Evolutionary conservation across 2,888 invertebrate species (phyloP).

Genomic region (Petrophora chlorosata): DNA sequence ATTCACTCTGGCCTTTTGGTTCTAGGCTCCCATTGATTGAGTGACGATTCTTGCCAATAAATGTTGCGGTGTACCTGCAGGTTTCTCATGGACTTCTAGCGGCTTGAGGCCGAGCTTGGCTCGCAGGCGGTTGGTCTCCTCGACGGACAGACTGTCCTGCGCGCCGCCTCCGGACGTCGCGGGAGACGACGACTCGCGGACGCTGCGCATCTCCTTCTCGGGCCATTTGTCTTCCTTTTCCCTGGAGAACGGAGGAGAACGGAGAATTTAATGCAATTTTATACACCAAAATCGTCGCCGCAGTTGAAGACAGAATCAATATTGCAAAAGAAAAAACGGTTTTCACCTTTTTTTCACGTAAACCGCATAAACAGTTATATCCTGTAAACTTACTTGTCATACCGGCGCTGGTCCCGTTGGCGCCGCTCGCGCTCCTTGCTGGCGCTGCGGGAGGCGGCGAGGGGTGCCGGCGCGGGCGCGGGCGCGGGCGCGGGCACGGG

Average conservation of each 20-base stretch:
- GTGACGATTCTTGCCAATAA: not conserved
- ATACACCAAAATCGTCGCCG: too few species aligned
- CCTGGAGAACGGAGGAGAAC: too few species aligned
- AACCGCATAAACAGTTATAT: too few species aligned
- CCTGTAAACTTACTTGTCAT: slow-evolving; percentile 38
- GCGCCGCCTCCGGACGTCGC: slow-evolving; percentile 59
- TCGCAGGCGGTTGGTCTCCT: slow-evolving; percentile 94
- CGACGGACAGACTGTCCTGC: slow-evolving; percentile 87
- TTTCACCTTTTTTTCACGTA: too few species aligned
- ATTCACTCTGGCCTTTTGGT: too few species aligned
- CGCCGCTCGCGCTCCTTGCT: slow-evolving; percentile 52
- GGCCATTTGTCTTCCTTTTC: slow-evolving; percentile 25
- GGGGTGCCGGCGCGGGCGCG: slow-evolving; percentile 43
- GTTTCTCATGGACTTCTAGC: slow-evolving; percentile 86
- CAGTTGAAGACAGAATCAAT: too few species aligned
- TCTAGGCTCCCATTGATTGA: too few species aligned
- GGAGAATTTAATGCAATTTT: too few species aligned
- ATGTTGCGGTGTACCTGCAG: slow-evolving; percentile 50
- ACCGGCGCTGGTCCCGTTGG: slow-evolving; percentile 42
- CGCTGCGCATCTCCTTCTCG: slow-evolving; percentile 33
- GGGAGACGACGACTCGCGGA: slow-evolving; percentile 45
- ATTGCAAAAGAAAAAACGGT: too few species aligned
- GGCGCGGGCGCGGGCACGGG: slow-evolving; percentile 35
- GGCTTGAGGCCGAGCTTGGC: slow-evolving; percentile 97
- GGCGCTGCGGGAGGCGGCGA: slow-evolving; percentile 50